Conservation (phyloP, 2,888 invertebrate species). For the Zygogramma bicolorata region DNA sequence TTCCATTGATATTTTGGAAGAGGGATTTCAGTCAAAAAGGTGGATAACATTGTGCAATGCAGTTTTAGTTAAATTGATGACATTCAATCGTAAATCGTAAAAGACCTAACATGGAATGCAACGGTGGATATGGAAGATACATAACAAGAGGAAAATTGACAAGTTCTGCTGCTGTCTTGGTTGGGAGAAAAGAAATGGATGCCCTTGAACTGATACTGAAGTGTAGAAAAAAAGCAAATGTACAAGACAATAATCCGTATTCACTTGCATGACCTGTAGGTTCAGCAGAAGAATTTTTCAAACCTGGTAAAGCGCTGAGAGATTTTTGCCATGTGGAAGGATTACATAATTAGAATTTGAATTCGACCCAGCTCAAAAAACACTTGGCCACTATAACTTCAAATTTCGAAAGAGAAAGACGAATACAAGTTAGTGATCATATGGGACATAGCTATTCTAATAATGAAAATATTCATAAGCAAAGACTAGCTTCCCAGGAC, state of each 20-base stretch:
- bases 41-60: not conserved
- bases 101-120: not conserved
- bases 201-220: constrained; percentile 14
- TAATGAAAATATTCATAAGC: constrained; percentile 30
- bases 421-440: constrained; percentile 23
- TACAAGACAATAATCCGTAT: not conserved
- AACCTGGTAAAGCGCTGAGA: constrained; percentile 8
- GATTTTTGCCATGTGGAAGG: constrained; percentile 14
- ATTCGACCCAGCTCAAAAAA: constrained; percentile 12
- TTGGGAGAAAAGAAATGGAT: not conserved
- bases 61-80: constrained; percentile 2
- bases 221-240: not conserved
- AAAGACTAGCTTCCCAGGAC: constrained; percentile 21
- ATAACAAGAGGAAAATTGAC: no score
- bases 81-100: constrained; percentile 14
- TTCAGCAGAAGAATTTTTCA: not conserved
- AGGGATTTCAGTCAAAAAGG: not conserved
- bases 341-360: not conserved
- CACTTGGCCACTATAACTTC: constrained; percentile 25
- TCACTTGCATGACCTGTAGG: constrained; percentile 8
- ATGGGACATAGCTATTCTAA: constrained; percentile 27
- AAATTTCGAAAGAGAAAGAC: constrained; percentile 15
- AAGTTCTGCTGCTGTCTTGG: constrained; percentile 13
- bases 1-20: not conserved
- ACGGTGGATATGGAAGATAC: no score